A percentile compares a stretch with the other conserved stretches of the same genome.
These are phyloP conservation scores for Oncorhynchus masou DNA, from an alignment of 2,113 vertebrate species.

Conservation along the genomic window DNA sequence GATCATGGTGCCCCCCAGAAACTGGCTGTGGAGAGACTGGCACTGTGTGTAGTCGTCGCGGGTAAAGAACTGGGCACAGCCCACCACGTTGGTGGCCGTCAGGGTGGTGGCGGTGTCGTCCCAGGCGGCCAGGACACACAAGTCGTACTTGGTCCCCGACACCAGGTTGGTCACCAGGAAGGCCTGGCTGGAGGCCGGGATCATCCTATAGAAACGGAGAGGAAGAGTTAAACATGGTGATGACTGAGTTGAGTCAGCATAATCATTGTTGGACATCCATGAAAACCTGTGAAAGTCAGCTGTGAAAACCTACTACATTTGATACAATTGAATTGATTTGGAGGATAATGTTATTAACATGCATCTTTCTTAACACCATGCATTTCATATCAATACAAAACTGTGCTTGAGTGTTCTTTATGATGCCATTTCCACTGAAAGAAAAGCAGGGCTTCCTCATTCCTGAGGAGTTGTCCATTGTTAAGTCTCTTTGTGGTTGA, in stretches of 20 bases:
- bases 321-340: background rate
- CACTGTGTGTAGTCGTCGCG: conserved; percentile 86
- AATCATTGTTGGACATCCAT: background rate
- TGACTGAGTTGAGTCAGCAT: background rate
- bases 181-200: conserved; percentile 88
- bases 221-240: conserved; percentile 11
- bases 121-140: conserved; percentile 92
- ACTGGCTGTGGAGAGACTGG: conserved; percentile 85
- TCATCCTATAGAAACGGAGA: conserved; percentile 80
- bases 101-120: conserved; percentile 89
- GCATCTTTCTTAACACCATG: background rate
- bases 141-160: conserved; percentile 86
- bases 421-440: background rate
- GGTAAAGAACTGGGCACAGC: conserved; percentile 89
- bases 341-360: background rate
- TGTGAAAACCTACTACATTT: background rate
- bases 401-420: background rate
- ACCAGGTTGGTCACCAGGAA: conserved; percentile 92
- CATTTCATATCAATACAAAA: conserved; percentile 6
- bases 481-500: conserved; percentile 8
- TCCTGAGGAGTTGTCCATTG: conserved; percentile 12
- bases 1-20: conserved; percentile 93
- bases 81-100: conserved; percentile 90
- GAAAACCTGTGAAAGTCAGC: background rate
- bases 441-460: conserved; percentile 13